A percentile compares a stretch with the other conserved stretches of the same genome.
Conservation (phyloP, 2,113 vertebrate genomes). For the Lepus americanus region DNA sequence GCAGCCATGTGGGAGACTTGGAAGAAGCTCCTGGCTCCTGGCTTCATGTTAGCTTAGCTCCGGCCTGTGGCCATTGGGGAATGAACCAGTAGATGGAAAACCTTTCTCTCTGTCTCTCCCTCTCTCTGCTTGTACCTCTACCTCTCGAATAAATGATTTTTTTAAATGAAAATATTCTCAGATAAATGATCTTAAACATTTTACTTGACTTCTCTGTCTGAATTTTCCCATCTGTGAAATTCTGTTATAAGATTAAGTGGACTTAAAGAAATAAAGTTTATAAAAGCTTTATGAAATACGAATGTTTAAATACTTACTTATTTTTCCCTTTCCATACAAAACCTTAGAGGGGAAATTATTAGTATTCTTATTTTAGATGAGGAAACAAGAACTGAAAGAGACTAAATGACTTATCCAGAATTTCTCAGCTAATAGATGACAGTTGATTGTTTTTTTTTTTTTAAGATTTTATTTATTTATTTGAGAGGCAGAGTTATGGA, state of each 20-base stretch:
- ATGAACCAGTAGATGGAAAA: too few species aligned
- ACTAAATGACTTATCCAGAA: neutral
- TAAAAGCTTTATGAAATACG: neutral
- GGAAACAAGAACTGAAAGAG: neutral
- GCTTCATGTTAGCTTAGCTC: too few species aligned
- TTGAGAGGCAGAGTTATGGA: too few species aligned
- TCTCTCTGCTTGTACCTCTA: too few species aligned
- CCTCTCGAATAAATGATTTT: too few species aligned
- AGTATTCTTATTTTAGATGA: neutral
- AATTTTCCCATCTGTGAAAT: slow-evolving; percentile 54
- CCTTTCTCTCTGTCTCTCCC: too few species aligned
- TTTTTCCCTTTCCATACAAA: neutral
- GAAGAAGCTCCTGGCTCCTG: too few species aligned
- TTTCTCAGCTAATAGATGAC: slow-evolving; percentile 16
- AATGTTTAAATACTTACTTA: slow-evolving; percentile 32
- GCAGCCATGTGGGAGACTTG: too few species aligned
- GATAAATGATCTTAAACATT: neutral
- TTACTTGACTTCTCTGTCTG: slow-evolving; percentile 24
- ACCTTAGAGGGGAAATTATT: neutral
- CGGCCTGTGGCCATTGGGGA: too few species aligned
- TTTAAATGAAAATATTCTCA: neutral
- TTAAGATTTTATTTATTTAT: too few species aligned
- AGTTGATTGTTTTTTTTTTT: too few species aligned
- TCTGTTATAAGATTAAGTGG: neutral
- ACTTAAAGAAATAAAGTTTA: neutral